A percentile compares a stretch with the other conserved stretches of the same genome.
phyloP scores from a whole-genome alignment of 2,888 invertebrate species.

The Charanyca ferruginea region DNA sequence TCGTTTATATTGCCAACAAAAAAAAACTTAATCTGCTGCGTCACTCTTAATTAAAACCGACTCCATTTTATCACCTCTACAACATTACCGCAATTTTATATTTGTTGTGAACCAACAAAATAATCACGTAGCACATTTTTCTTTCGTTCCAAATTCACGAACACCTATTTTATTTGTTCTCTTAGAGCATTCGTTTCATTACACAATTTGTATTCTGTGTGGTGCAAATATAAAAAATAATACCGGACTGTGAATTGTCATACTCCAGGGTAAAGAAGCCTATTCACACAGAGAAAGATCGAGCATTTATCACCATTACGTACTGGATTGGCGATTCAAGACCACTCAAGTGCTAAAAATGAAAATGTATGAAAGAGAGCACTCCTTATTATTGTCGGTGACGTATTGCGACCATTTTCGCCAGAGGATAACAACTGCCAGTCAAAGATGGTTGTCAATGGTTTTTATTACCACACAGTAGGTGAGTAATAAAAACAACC shows the following conservation, averaged over 20 bases:
- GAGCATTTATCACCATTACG: too few species aligned
- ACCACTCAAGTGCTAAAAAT: not conserved
- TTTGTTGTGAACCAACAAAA: slow-evolving; percentile 25
- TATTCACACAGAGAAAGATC: not conserved
- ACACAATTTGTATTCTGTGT: slow-evolving; percentile 77
- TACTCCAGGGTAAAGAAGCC: not conserved
- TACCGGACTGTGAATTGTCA: slow-evolving; percentile 10
- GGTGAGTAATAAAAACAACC: too few species aligned
- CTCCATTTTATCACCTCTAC: slow-evolving; percentile 37
- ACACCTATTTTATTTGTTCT: slow-evolving; percentile 57
- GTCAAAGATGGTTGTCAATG: too few species aligned
- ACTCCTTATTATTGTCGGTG: too few species aligned
- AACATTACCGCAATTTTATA: slow-evolving; percentile 24
- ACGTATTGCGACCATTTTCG: too few species aligned
- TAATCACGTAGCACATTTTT: slow-evolving; percentile 51
- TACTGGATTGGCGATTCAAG: not conserved
- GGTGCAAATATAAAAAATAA: slow-evolving; percentile 41
- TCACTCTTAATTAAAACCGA: slow-evolving; percentile 36
- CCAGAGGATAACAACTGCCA: too few species aligned
- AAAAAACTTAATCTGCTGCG: slow-evolving; percentile 2
- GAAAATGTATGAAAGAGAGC: too few species aligned
- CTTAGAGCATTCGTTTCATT: slow-evolving; percentile 62
- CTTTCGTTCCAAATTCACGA: slow-evolving; percentile 40
- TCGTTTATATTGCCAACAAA: not conserved
- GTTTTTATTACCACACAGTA: too few species aligned